Evolutionary conservation across 2,797 vertebrate genomes (phyloP).

Genomic region (Neosilurus hyrtlii): DNA sequence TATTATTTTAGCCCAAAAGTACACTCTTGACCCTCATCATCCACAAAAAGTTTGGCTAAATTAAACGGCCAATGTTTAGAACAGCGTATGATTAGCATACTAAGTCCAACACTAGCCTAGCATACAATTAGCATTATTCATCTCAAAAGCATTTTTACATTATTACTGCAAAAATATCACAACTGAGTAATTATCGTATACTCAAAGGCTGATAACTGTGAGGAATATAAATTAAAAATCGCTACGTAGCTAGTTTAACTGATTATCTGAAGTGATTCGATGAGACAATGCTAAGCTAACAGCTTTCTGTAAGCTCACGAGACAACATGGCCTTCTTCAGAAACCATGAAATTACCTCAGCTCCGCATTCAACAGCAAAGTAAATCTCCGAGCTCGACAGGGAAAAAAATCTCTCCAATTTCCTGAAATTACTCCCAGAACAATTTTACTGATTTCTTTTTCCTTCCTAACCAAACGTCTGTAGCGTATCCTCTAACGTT

Average conservation of each 20-base stretch:
- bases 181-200: no score
- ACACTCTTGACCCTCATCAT: no score
- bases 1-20: no score
- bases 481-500: not conserved
- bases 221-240: not conserved
- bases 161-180: not conserved
- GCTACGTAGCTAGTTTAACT: no score
- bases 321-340: not conserved
- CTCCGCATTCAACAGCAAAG: slow-evolving; percentile 57
- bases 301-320: not conserved
- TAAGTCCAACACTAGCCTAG: not conserved
- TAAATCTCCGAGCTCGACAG: slow-evolving; percentile 14
- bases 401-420: slow-evolving; percentile 32
- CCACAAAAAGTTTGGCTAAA: no score
- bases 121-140: not conserved
- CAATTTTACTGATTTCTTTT: not conserved
- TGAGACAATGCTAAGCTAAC: slow-evolving; percentile 17
- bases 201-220: not conserved
- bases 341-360: slow-evolving; percentile 61
- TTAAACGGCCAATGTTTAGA: not conserved
- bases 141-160: no score
- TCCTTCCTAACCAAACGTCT: not conserved
- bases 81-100: not conserved
- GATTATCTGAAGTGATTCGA: not conserved
- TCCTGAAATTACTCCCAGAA: not conserved